Percentiles rank a stretch among this genome's conserved stretches.
Conservation (phyloP, 92 coral and sea anemone species). For the Isaurus tuberculatus region DNA sequence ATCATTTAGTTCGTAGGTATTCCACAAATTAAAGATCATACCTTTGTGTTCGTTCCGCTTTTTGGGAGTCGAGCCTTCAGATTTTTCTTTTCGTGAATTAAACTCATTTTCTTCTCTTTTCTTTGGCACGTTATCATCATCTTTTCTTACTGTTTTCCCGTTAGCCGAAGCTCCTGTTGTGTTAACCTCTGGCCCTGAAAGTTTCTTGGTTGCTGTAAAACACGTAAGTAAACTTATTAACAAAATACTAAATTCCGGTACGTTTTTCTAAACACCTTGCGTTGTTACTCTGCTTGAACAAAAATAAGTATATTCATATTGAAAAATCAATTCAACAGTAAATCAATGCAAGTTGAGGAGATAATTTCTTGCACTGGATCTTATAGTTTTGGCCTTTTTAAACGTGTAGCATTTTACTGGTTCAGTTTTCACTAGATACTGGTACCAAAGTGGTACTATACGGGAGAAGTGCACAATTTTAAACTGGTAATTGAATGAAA, state of each 20-base stretch:
- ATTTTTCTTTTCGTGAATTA: conserved; percentile 1
- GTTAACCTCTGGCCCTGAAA: neutral
- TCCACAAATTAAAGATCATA: neutral
- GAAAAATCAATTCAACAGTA: conserved; percentile 46
- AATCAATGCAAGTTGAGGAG: conserved; percentile 40
- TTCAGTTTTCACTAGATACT: neutral
- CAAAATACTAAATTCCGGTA: neutral
- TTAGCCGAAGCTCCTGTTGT: neutral
- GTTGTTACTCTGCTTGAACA: neutral
- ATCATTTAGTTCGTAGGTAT: neutral
- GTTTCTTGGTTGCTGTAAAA: neutral
- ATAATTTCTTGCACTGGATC: neutral
- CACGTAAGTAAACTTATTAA: neutral
- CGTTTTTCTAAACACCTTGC: neutral
- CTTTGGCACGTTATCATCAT: neutral
- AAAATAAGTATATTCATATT: conserved; percentile 18
- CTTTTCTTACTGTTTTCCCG: neutral
- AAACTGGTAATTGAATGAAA: conserved; percentile 4
- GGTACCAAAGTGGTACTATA: conserved; percentile 9
- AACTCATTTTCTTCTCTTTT: conserved; percentile 16
- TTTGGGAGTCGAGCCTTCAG: neutral
- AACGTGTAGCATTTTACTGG: neutral
- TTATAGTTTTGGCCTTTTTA: neutral
- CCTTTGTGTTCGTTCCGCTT: neutral
- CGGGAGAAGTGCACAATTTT: neutral